Base-by-base conservation (phyloP, 2,113 vertebrate species). In the Sinocyclocheilus rhinocerous region DNA sequence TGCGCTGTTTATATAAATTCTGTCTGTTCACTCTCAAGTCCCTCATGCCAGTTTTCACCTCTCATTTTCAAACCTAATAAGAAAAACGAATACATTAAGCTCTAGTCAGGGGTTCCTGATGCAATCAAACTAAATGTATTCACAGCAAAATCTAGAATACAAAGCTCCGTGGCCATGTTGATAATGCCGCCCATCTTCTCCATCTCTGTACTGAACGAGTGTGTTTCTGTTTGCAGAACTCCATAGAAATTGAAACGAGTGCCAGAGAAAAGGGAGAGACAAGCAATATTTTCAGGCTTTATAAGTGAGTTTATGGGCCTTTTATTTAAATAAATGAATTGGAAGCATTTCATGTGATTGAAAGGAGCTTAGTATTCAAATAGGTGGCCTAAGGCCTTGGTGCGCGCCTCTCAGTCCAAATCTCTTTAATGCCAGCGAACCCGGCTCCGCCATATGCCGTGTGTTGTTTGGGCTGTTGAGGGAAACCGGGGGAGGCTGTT, bases 1-100 rank as follows among this genome's bases (percentile, higher is more conserved):
- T 94, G 91, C 92, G 90, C 94, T 96, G 95, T 96, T 96, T 96
- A 95, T 95, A 95, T 95, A 95, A 93, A 95, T 95, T 87, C 82
- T 87, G 50, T 89, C 55, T 87, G 88, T 63, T 90, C 80, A 75
- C 82, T 89, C 86, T 77, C 87, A 88, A 84, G 83, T 90, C 86
- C 70, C 70, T 69, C 63, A 72, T 84, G 84, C 69, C 80, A 73
- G 79, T 88, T 80, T 87, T 65, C 88, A 87, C 82, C 85, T 87
- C 83, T 91, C 84, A 87, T 90, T 90, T 89, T 86, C 81, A 36
- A 81, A 89, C 73, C 69, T 84, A 90, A 89, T 86, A 86, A 81
- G 78, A 79, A 83, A 85, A 55, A 85, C 7, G 79, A 86, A 84
- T 83, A 84, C 83, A 89, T 91, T 87, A 89, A 85, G 73, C 70